Base-by-base conservation (phyloP, 2,888 invertebrate species). In the Pachymerium ferrugineum region DNA sequence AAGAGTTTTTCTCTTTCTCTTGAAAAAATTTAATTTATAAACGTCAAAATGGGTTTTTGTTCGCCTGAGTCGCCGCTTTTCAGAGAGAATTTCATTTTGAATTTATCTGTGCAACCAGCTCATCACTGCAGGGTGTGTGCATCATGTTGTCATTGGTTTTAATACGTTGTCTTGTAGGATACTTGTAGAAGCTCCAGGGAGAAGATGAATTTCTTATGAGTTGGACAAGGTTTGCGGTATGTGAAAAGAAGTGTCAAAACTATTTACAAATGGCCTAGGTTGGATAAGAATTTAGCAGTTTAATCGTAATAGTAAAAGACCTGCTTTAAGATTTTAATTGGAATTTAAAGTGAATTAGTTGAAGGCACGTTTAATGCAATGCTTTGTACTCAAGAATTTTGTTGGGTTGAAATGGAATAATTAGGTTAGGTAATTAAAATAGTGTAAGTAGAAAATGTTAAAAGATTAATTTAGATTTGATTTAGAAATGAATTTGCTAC, bases 91-190 rank as follows among this genome's bases (percentile, higher is more conserved):
- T 62, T 62, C 62, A 62, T 62, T 62, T 62, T 10, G 28, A 62
- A 62, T 62, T 62, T 62, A 62, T 62, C 62, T 62, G 62, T 62
- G 62, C 62, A 62, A 8, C 62, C 62, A 62, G 28, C 62, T 62
- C 62, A 62, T 62, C 62, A 62, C 62, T 62, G 62, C 62, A 5
- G 62, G 62, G 62, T 62, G 62, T 62, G 25, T 62, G 62, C 62
- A 62, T 62, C 62, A 62, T 62, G 62, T 62, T 62, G 62, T 62
- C 62, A 62, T 62, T 62, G 62, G 62, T 62, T 62, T 62, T 62
- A 62, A 62, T 62, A 62, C 62, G 62, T 62, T 62, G 62, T 62
- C 62, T 28, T 62, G 62, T 62, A 22, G 62, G 62, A 62, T 62
- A 62, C 62, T 14, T n/a, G 62, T 62, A 28, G 28, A 28, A 62